Base-by-base conservation (phyloP, 2,113 vertebrate species). In the Thomomys bottae region DNA sequence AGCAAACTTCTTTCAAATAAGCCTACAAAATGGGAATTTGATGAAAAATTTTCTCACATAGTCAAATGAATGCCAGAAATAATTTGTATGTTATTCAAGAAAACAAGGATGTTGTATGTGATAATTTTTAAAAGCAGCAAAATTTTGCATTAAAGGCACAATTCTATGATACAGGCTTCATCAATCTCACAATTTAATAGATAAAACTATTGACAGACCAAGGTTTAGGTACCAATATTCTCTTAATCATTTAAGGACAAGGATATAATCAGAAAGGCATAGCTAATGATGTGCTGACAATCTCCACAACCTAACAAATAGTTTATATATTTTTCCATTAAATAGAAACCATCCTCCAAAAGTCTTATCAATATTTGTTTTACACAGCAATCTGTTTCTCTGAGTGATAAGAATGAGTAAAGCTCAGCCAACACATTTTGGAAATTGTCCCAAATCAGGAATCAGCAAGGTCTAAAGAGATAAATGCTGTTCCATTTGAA, bases 371-470 rank as follows among this genome's bases (percentile, higher is more conserved):
- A 92, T 3, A 77, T 30, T 73, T 71, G 54, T 38, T 82, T 61
- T 80, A 28, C 34, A 73, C 32, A 78, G n/a, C 26, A 92, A 92
- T 72, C 63, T 73, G 76, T 64, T 76, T 89, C 32, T 64, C 30
- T 72, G 49, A 57, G 38, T 68, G 30, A 90, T 76, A 93, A 93
- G 23, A 83, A 28, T 66, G 73, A 79, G 15, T 38, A 70, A 87
- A 91, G 20, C 71, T 95, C 36, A 80, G 30, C 4, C 6, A 63
- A 68, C 38, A 70, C 36, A 57, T 40, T 93, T 84, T 90, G 36
- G n/a, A 90, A 87, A 94, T 63, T 36, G 70, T 87, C 36, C 34
- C 40, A 77, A 92, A 54, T 88, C 38, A 80, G 88, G 24, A 95
- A 86, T 66, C n/a, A 75, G 38, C 64, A 83, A 67, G 2, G 8